These are phyloP conservation scores for Oriolus oriolus DNA, from an alignment of 2,113 vertebrate genomes.

Conservation along the genomic window DNA sequence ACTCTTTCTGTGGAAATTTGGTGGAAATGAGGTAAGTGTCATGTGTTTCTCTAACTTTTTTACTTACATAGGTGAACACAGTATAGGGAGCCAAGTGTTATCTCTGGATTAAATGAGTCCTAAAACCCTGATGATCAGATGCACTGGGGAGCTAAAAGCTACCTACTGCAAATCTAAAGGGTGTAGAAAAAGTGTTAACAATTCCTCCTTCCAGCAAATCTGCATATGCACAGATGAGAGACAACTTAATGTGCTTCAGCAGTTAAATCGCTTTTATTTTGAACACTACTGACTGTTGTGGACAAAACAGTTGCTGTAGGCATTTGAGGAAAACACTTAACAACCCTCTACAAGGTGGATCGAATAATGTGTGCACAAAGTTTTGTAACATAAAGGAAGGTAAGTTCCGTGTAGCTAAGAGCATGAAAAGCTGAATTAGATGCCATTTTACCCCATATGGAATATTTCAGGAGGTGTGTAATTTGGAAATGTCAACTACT, in stretches of 20 bases:
- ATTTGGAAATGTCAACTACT: constrained; percentile 30
- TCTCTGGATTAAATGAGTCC: background rate
- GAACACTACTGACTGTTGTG: background rate
- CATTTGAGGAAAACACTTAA: background rate
- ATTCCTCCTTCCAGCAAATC: background rate
- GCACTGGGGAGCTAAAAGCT: background rate
- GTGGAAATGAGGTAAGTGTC: background rate
- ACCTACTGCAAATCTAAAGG: background rate
- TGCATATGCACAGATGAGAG: background rate
- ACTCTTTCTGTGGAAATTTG: background rate
- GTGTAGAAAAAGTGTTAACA: background rate
- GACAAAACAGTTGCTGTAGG: background rate
- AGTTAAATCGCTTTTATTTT: background rate
- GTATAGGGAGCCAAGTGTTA: background rate
- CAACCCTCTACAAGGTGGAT: background rate
- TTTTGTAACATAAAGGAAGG: background rate
- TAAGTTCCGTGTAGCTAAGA: background rate
- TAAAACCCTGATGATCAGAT: background rate
- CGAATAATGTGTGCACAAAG: accelerated
- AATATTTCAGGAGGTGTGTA: background rate
- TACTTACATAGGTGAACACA: background rate
- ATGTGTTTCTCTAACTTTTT: background rate
- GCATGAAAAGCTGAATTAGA: background rate
- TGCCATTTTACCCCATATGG: background rate
- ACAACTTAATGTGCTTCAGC: background rate